Evolutionary conservation across 2,113 vertebrate species (phyloP), one percentile per base, ranked within the genome.

Genomic region (Vireo altiloquus): DNA sequence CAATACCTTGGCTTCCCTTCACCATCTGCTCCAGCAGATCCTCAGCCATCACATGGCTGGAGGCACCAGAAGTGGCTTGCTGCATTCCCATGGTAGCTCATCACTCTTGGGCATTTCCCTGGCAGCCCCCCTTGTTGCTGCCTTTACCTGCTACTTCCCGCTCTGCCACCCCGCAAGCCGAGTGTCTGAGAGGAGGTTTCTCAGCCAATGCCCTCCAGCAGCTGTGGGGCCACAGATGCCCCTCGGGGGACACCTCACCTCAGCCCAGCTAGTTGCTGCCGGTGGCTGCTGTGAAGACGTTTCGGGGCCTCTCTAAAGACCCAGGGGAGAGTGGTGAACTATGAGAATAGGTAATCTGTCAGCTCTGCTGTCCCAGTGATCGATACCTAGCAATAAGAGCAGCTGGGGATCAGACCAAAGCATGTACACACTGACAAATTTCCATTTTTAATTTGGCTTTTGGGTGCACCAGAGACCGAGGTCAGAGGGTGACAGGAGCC

Each of bases 101-200:
- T 30, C 39, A 46, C 25, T 63, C 57, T 33, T 0, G 0, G 12
- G 13, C 20, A 11, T 42, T 68, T 87, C 11, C 13, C 9, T 47
- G 42, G 23, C 28, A 63, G 42, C 8, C n/a, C 17, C 7, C 3
- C 10, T 49, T 86, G 53, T 49, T 1, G 0, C 52, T 68, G 46
- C 20, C 19, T 65, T 82, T 42, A 59, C 24, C 52, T 37, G 30
- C 40, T 2, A 0, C 52, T 60, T 80, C 22, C 33, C 4, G n/a
- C 1, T 1, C 49, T 2, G 1, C 53, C 35, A 31, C 7, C 13
- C 39, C 0, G 0, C 27, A 49, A 75, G 25, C 8, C 1, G 3
- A 8, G 28, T 35, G 4, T 44, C 39, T 68, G 59, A 47, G 53
- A 17, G 21, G 2, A 7, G 9, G 9, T 76, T 83, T 65, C 40